phyloP scores from a whole-genome alignment of 2,113 vertebrate genomes.

The Lepus europaeus region DNA sequence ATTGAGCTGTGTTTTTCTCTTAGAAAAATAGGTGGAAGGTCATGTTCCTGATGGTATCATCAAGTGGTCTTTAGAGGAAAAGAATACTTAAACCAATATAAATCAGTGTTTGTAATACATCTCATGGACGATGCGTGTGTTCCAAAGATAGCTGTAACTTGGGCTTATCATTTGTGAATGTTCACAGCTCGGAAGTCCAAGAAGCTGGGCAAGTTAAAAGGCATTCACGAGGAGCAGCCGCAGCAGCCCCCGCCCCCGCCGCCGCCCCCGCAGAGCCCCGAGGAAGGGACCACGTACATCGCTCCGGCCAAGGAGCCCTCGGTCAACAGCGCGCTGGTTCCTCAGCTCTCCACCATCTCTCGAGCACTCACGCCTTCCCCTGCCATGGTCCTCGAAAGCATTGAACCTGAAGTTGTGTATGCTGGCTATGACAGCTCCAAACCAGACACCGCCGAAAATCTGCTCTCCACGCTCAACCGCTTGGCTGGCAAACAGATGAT shows the following conservation, averaged over 20 bases:
- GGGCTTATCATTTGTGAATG: not conserved
- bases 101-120: not conserved
- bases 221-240: constrained; percentile 92
- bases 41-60: not conserved
- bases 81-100: not conserved
- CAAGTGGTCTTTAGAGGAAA: not conserved
- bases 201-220: constrained; percentile 98
- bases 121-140: not conserved
- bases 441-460: constrained; percentile 95
- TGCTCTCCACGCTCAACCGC: constrained; percentile 98
- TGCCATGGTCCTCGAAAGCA: constrained; percentile 95
- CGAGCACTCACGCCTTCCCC: constrained; percentile 95
- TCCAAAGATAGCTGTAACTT: not conserved
- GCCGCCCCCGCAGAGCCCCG: constrained; percentile 90
- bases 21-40: not conserved
- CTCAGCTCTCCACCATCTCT: constrained; percentile 91
- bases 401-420: constrained; percentile 97
- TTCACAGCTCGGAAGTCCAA: constrained; percentile 97
- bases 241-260: constrained; percentile 85
- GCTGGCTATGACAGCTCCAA: constrained; percentile 95
- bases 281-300: constrained; percentile 93
- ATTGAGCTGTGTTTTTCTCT: not conserved
- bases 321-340: constrained; percentile 93
- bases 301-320: constrained; percentile 93
- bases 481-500: constrained; percentile 99